These are phyloP conservation scores for Antheraea yamamai DNA, from an alignment of 2,888 invertebrate species.

Conservation along the genomic window DNA sequence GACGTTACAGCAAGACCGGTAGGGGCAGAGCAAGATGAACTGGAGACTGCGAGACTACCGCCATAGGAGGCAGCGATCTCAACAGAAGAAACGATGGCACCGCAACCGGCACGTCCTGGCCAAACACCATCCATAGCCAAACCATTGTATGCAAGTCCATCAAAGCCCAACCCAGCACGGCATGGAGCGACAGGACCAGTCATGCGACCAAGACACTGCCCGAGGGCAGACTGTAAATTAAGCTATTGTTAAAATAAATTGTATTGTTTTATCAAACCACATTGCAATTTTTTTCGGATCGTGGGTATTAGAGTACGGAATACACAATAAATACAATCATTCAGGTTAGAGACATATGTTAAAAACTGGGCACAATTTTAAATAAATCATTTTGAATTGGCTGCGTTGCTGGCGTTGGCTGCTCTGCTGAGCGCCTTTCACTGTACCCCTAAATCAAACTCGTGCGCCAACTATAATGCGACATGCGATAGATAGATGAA, in stretches of 20 bases:
- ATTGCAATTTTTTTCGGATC: too few relatives aligned
- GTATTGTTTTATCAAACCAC: too few relatives aligned
- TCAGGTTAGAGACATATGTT: too few relatives aligned
- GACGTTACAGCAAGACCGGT: not conserved
- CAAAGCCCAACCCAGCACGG: not conserved
- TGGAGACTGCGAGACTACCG: not conserved
- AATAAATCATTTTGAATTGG: too few relatives aligned
- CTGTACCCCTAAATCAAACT: too few relatives aligned
- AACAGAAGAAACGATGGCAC: not conserved
- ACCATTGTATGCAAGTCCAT: not conserved
- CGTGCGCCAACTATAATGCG: too few relatives aligned
- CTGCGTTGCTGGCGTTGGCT: too few relatives aligned
- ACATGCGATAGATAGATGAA: too few relatives aligned
- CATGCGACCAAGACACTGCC: not conserved
- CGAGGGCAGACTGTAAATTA: not conserved
- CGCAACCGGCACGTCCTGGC: not conserved
- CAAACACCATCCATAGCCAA: not conserved
- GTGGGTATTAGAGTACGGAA: too few relatives aligned
- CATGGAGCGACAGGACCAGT: not conserved
- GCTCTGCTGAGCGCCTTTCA: too few relatives aligned
- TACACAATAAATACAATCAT: too few relatives aligned
- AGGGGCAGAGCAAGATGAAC: not conserved
- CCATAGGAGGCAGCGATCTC: not conserved
- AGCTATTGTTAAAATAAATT: not conserved
- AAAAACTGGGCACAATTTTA: too few relatives aligned